phyloP scores from a whole-genome alignment of 1,140 invertebrate species.

The Mizuhopecten yessoensis region DNA sequence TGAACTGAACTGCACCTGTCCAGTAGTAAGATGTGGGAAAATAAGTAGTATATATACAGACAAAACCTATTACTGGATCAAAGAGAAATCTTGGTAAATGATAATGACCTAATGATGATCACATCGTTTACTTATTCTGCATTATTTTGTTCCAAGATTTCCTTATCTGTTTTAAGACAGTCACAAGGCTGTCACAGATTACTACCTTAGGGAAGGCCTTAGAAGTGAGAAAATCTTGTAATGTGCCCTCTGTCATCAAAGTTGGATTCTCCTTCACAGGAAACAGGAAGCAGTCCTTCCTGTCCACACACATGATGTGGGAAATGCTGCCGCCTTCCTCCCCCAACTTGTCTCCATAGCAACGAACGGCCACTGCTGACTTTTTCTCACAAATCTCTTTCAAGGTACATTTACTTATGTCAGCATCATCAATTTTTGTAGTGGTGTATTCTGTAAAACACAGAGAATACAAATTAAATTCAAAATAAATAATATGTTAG shows the following conservation, averaged over 20 bases:
- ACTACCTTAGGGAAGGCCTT: not conserved
- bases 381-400: not conserved
- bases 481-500: too few relatives aligned
- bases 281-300: not conserved
- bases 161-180: too few relatives aligned
- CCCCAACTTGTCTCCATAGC: slow-evolving; percentile 9
- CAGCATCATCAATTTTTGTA: not conserved
- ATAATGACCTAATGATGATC: too few relatives aligned
- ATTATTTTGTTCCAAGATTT: too few relatives aligned
- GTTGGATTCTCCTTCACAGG: not conserved
- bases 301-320: slow-evolving; percentile 28
- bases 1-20: too few relatives aligned
- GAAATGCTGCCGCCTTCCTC: not conserved
- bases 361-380: not conserved
- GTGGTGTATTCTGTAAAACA: not conserved
- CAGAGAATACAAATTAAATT: not conserved
- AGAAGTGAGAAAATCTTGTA: not conserved
- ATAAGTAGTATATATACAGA: too few relatives aligned
- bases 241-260: not conserved
- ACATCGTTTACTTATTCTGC: too few relatives aligned
- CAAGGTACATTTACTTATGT: not conserved
- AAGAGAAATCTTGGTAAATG: too few relatives aligned
- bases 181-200: not conserved
- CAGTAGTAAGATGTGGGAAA: too few relatives aligned
- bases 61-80: too few relatives aligned